phyloP scores from a whole-genome alignment of 2,113 vertebrate genomes.

The Gnathonemus echidnorhynchus region DNA sequence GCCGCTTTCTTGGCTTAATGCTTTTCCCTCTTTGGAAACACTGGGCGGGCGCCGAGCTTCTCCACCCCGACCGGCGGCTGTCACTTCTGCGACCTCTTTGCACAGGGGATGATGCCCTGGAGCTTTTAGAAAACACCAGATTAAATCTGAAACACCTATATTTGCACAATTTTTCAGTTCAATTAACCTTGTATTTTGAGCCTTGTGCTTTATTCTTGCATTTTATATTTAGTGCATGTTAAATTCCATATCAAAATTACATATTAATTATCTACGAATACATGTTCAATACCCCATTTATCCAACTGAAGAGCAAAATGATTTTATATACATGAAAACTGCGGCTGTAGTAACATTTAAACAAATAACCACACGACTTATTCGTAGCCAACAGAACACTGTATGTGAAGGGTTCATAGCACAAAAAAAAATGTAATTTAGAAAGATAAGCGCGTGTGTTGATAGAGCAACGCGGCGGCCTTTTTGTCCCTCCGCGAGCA shows the following conservation, averaged over 20 bases:
- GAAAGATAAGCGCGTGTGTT: not conserved
- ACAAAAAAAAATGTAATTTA: not conserved
- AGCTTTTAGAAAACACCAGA: not conserved
- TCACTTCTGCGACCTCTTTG: slow-evolving; percentile 37
- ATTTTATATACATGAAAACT: not conserved
- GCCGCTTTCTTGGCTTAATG: slow-evolving; percentile 36
- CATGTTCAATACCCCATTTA: not conserved
- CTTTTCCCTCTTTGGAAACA: slow-evolving; percentile 21
- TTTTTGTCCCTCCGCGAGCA: not conserved
- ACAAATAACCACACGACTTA: not conserved
- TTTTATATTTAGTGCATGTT: not conserved
- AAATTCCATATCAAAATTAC: not conserved
- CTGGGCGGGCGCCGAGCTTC: not conserved
- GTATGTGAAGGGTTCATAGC: not conserved
- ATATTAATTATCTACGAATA: not conserved
- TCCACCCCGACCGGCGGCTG: slow-evolving; percentile 37
- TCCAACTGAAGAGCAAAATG: not conserved
- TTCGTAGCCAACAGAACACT: not conserved
- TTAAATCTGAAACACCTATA: not conserved
- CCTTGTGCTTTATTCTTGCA: not conserved
- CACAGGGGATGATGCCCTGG: not conserved
- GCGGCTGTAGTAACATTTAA: not conserved
- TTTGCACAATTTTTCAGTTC: not conserved
- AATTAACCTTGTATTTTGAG: not conserved
- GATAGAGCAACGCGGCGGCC: not conserved